Evolutionary conservation across 2,797 vertebrate species (phyloP).

Genomic region (Aeoliscus strigatus): DNA sequence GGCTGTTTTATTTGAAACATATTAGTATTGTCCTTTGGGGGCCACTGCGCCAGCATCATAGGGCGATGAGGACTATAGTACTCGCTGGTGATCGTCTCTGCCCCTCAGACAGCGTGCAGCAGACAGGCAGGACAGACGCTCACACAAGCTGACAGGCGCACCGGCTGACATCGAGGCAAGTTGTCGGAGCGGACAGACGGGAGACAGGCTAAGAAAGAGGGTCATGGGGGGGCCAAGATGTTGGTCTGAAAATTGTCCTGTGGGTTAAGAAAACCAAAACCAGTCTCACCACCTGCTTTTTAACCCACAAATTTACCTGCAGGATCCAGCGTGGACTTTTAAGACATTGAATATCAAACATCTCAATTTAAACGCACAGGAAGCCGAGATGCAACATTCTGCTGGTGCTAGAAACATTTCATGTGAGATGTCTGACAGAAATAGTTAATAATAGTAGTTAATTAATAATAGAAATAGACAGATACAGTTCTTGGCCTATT

Average conservation of each 20-base stretch:
- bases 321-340: no score
- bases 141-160: slow-evolving; percentile 58
- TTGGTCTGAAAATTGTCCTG: slow-evolving; percentile 5
- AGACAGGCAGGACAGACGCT: slow-evolving; percentile 47
- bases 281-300: no score
- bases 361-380: no score
- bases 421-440: no score
- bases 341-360: no score
- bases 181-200: slow-evolving; percentile 49
- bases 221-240: slow-evolving; percentile 11
- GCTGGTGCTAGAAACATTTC: no score
- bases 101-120: slow-evolving; percentile 48
- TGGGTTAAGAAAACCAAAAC: slow-evolving; percentile 6
- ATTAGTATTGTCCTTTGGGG: slow-evolving; percentile 15
- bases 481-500: no score
- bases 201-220: slow-evolving; percentile 12
- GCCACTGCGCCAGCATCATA: slow-evolving; percentile 35
- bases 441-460: no score
- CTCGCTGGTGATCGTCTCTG: slow-evolving; percentile 46
- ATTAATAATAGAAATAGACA: no score
- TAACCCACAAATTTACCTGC: no score
- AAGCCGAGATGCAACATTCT: no score
- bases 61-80: slow-evolving; percentile 31
- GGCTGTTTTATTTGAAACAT: no score
- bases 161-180: slow-evolving; percentile 60